Percentiles rank a stretch among this genome's conserved stretches.
Conservation (phyloP, 2,888 invertebrate species). For the Chaetoderma sp. region DNA sequence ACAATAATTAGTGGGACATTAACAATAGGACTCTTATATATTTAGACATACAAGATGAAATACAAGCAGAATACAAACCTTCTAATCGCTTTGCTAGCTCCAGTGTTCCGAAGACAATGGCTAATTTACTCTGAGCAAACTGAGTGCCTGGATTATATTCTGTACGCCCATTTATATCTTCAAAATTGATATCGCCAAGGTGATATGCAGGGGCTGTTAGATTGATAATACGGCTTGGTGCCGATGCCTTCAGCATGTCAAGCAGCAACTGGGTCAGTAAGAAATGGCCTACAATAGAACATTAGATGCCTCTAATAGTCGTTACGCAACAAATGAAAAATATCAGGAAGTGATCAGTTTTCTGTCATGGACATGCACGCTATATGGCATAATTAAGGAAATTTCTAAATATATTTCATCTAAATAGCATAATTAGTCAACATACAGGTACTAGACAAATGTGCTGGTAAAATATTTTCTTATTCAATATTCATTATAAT, state of each 20-base stretch:
- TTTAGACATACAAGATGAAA: background rate
- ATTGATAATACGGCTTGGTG: conserved; percentile 61
- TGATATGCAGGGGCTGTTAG: conserved; percentile 61
- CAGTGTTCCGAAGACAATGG: conserved; percentile 59
- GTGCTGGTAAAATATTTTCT: too few relatives aligned
- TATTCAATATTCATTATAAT: too few relatives aligned
- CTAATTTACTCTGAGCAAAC: conserved; percentile 67
- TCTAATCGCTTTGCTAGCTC: conserved; percentile 54
- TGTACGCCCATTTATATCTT: conserved; percentile 53
- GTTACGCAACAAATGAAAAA: too few relatives aligned
- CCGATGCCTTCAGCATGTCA: conserved; percentile 55
- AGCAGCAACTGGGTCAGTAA: conserved; percentile 65
- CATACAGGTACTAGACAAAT: too few relatives aligned
- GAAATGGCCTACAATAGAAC: conserved; percentile 64
- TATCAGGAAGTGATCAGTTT: too few relatives aligned
- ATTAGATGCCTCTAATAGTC: too few relatives aligned
- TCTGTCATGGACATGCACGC: too few relatives aligned
- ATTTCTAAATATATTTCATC: too few relatives aligned
- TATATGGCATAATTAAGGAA: too few relatives aligned
- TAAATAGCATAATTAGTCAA: too few relatives aligned
- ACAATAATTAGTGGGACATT: background rate
- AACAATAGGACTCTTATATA: background rate
- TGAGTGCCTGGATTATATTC: conserved; percentile 54
- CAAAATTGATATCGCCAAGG: conserved; percentile 58
- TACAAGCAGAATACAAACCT: conserved; percentile 45